Evolutionary conservation across 1,140 invertebrate genomes (phyloP).

Genomic region (Drosophila sp.): DNA sequence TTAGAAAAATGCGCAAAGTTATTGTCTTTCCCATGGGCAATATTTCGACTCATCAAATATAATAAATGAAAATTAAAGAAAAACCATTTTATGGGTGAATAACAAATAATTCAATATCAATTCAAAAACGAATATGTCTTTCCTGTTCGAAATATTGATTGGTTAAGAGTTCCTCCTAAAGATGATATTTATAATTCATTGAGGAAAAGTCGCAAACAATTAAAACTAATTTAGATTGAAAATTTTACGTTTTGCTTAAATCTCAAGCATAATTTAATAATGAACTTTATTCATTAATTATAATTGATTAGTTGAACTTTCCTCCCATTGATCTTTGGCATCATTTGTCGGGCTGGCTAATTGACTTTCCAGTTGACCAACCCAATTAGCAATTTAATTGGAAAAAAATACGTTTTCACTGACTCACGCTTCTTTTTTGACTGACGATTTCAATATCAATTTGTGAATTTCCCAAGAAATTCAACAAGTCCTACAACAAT

Average conservation of each 20-base stretch:
- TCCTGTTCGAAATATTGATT: too few relatives aligned
- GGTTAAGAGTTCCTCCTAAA: too few relatives aligned
- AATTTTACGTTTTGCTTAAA: neutral
- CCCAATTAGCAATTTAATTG: slow-evolving; percentile 59
- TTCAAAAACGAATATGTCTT: too few relatives aligned
- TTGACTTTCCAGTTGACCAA: slow-evolving; percentile 49
- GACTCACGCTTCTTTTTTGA: neutral
- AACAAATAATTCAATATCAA: too few relatives aligned
- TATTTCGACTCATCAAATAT: slow-evolving; percentile 30
- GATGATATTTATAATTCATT: too few relatives aligned
- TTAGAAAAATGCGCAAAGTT: too few relatives aligned
- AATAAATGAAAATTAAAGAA: neutral
- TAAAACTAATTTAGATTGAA: neutral
- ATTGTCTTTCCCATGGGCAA: slow-evolving; percentile 69
- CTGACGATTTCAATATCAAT: neutral
- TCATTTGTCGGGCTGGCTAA: slow-evolving; percentile 28
- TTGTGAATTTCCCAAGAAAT: slow-evolving; percentile 12
- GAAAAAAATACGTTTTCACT: slow-evolving; percentile 22
- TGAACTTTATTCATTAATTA: slow-evolving; percentile 6
- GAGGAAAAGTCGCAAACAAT: too few relatives aligned
- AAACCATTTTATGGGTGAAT: too few relatives aligned
- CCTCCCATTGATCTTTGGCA: slow-evolving; percentile 28
- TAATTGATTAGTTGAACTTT: slow-evolving; percentile 8
- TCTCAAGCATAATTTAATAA: neutral
- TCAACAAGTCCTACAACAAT: slow-evolving; percentile 25